A percentile compares a stretch with the other conserved stretches of the same genome.
These are phyloP conservation scores for Alviniconcha marisindica DNA, from an alignment of 1,140 invertebrate species.

Conservation along the genomic window DNA sequence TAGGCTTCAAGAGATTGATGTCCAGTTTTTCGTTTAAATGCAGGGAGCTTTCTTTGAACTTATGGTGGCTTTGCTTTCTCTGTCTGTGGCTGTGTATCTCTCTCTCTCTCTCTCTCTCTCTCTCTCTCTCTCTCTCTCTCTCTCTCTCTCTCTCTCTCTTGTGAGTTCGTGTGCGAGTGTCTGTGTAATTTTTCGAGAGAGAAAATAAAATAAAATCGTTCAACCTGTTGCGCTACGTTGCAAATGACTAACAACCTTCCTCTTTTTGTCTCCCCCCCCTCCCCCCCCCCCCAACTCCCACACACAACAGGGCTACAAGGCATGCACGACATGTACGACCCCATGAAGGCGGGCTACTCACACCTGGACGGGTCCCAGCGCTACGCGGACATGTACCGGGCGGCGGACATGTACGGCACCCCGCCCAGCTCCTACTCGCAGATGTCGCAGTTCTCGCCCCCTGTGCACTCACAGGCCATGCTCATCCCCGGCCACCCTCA, in stretches of 20 bases:
- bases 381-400: conserved; percentile 72
- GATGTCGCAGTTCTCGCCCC: conserved; percentile 77
- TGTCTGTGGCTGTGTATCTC: no score
- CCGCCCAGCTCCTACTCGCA: conserved; percentile 75
- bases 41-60: no score
- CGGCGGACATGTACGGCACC: conserved; percentile 73
- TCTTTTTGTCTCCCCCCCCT: background rate
- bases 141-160: background rate
- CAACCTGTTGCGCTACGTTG: background rate
- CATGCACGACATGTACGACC: conserved; percentile 76
- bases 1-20: no score
- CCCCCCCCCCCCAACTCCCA: background rate
- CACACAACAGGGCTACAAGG: conserved; percentile 75
- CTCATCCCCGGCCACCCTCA: conserved; percentile 78
- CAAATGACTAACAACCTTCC: background rate
- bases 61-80: no score
- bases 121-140: background rate
- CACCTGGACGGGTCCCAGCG: conserved; percentile 69
- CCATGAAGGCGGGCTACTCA: conserved; percentile 72
- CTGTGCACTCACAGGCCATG: conserved; percentile 78
- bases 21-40: no score
- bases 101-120: no score
- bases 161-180: no score
- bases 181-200: background rate
- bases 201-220: no score